Conservation (phyloP, 1,140 invertebrate species). For the Agrypnia vestita region DNA sequence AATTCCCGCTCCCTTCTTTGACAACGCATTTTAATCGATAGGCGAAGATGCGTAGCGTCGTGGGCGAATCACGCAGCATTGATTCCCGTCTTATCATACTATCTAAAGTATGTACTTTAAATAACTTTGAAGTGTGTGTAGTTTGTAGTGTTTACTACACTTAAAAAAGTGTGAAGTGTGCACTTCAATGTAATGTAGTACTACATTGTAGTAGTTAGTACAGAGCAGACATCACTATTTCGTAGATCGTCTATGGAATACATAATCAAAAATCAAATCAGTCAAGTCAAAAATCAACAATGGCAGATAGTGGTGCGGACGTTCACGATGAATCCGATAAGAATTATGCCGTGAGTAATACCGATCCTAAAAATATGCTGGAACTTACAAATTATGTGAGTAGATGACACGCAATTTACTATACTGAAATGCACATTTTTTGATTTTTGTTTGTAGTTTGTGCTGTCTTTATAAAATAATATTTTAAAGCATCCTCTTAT, state of each 20-base stretch:
- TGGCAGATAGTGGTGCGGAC: constrained; percentile 79
- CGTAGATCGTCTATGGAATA: constrained; percentile 20
- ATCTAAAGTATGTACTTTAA: too few species aligned
- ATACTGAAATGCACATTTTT: constrained; percentile 41
- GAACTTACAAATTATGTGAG: constrained; percentile 95
- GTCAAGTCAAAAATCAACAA: constrained; percentile 61
- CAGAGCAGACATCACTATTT: too few species aligned
- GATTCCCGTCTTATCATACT: too few species aligned
- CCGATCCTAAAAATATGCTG: constrained; percentile 94
- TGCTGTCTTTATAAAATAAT: neutral
- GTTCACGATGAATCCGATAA: constrained; percentile 75
- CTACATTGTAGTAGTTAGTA: too few species aligned
- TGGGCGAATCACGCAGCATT: too few species aligned
- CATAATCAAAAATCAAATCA: neutral
- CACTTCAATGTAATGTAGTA: too few species aligned
- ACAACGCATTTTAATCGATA: too few species aligned
- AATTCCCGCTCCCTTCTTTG: too few species aligned
- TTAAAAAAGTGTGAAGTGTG: too few species aligned
- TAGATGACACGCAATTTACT: constrained; percentile 62
- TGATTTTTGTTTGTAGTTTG: neutral
- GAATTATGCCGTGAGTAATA: constrained; percentile 75
- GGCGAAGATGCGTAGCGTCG: too few species aligned
- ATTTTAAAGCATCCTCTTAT: neutral
- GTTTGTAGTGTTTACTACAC: too few species aligned
- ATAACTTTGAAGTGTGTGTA: too few species aligned